phyloP scores from a whole-genome alignment of 2,797 vertebrate genomes.

The Coccyzus lansbergi region DNA sequence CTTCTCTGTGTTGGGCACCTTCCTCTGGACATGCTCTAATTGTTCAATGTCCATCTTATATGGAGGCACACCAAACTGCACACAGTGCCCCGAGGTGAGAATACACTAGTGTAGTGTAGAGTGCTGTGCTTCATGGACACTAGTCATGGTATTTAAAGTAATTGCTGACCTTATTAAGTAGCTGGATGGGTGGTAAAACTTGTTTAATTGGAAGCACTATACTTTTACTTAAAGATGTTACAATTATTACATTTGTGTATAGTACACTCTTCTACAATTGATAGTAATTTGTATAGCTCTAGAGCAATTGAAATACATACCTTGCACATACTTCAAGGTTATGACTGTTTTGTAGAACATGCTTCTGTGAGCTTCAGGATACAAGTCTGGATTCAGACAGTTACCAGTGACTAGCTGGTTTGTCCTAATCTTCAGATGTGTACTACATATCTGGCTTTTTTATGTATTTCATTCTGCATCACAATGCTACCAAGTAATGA shows the following conservation, averaged over 20 bases:
- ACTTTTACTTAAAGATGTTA: background rate
- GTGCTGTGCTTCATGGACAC: background rate
- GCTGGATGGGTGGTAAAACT: background rate
- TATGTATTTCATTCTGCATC: background rate
- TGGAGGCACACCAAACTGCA: background rate
- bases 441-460: background rate
- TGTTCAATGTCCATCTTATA: background rate
- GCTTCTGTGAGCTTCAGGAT: background rate
- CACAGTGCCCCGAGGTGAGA: background rate
- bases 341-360: background rate
- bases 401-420: background rate
- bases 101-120: too few species aligned
- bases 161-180: background rate
- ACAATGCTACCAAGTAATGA: background rate
- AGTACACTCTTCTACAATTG: background rate
- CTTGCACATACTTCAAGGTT: background rate
- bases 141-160: background rate
- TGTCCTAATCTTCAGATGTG: background rate
- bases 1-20: background rate
- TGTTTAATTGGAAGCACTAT: background rate
- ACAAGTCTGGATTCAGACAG: background rate
- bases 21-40: background rate
- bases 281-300: background rate
- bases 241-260: background rate
- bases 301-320: background rate